Percentiles rank a stretch among this genome's conserved stretches.
Evolutionary conservation across 2,797 vertebrate species (phyloP).

Genomic region (Peromyscus nudipes): DNA sequence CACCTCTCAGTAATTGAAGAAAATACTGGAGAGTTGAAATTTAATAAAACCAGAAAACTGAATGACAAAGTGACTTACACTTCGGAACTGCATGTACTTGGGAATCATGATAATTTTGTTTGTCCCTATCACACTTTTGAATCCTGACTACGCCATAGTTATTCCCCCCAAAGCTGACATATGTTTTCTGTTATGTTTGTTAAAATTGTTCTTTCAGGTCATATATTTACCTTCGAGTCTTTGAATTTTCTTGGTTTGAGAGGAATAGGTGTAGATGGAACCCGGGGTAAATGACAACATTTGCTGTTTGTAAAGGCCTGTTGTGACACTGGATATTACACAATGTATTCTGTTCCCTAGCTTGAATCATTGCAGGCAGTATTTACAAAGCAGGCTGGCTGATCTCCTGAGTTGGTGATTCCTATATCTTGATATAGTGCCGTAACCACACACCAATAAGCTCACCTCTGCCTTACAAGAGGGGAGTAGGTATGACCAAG

Average conservation of each 20-base stretch:
- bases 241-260: constrained; percentile 44
- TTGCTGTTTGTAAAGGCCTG: neutral
- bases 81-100: neutral
- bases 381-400: constrained; percentile 4
- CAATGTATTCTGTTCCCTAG: constrained; percentile 33
- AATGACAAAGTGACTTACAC: neutral
- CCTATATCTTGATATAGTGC: neutral
- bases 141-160: neutral
- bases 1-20: neutral
- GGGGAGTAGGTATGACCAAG: neutral
- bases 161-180: neutral
- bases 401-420: neutral
- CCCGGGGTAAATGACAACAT: neutral
- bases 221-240: neutral
- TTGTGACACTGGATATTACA: neutral
- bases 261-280: constrained; percentile 11
- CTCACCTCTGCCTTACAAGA: neutral
- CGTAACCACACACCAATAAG: neutral
- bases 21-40: constrained; percentile 23
- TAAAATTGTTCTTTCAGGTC: constrained; percentile 6
- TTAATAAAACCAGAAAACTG: constrained; percentile 42
- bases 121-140: neutral
- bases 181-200: constrained; percentile 23
- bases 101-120: constrained; percentile 1
- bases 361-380: constrained; percentile 10